Evolutionary conservation across 1,140 invertebrate species (phyloP).

Genomic region (Meteorus sp.): DNA sequence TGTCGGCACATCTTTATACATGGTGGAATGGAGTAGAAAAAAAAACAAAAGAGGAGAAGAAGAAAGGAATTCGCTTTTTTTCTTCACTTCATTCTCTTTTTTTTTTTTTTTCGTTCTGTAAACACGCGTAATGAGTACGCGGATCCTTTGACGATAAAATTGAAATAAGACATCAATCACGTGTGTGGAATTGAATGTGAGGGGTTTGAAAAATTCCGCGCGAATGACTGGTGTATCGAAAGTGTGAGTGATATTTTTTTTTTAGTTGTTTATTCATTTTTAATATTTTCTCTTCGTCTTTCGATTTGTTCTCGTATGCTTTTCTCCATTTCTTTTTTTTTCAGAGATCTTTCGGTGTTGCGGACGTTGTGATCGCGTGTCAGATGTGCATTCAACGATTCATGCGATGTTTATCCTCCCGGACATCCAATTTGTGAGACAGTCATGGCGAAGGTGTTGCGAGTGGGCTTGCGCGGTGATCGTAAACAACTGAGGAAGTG

Average conservation of each 20-base stretch:
- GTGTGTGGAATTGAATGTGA: conserved; percentile 15
- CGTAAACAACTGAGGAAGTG: no score
- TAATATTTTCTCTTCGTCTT: background rate
- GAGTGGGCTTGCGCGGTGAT: background rate
- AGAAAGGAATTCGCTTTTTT: background rate
- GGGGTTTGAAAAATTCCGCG: no score
- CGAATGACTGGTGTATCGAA: background rate
- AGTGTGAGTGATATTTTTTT: background rate
- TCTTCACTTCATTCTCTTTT: no score
- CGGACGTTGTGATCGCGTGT: conserved; percentile 25
- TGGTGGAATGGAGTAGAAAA: background rate
- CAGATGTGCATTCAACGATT: conserved; percentile 31
- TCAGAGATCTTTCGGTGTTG: no score
- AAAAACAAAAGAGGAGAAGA: background rate
- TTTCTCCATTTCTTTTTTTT: no score
- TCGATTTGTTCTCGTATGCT: no score
- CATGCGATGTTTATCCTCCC: conserved; percentile 32
- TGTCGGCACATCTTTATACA: conserved; percentile 15
- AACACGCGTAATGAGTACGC: conserved; percentile 13
- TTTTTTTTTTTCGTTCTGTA: no score
- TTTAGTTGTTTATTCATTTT: conserved; percentile 5
- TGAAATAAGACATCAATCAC: conserved; percentile 31
- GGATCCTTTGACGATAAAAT: conserved; percentile 17
- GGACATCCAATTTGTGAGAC: conserved; percentile 33
- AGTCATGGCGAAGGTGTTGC: conserved; percentile 16